A percentile compares a stretch with the other conserved stretches of the same genome.
Evolutionary conservation across 2,888 invertebrate genomes (phyloP).

Genomic region (Blomia tropicalis): DNA sequence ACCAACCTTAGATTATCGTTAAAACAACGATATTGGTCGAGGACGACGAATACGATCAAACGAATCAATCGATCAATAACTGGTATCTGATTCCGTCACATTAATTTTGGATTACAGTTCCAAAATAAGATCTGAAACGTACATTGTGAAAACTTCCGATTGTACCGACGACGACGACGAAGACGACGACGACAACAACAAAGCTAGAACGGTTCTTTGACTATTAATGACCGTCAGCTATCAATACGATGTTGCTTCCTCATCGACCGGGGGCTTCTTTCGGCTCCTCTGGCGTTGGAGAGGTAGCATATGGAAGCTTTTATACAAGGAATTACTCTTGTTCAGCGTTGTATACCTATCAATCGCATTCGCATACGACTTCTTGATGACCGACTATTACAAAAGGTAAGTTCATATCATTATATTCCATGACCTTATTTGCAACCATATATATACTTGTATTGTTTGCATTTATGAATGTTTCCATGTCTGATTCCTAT

Average conservation of each 20-base stretch:
- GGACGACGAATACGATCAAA: too few species aligned
- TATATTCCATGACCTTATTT: background rate
- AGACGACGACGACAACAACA: too few species aligned
- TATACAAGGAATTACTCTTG: slow-evolving; percentile 42
- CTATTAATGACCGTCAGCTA: slow-evolving; percentile 45
- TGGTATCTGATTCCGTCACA: too few species aligned
- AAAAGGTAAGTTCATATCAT: slow-evolving; percentile 26
- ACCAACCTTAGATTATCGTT: too few species aligned
- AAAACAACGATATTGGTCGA: too few species aligned
- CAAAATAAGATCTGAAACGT: too few species aligned
- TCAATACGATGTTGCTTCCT: slow-evolving; percentile 45
- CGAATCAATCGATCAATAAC: too few species aligned
- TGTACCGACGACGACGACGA: too few species aligned
- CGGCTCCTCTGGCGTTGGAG: slow-evolving; percentile 45
- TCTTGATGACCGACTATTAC: slow-evolving; percentile 22
- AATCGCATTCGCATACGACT: slow-evolving; percentile 25
- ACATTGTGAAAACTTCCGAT: too few species aligned
- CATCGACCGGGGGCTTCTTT: slow-evolving; percentile 45
- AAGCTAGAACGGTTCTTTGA: too few species aligned
- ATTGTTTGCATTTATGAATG: background rate
- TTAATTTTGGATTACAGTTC: too few species aligned
- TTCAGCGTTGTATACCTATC: slow-evolving; percentile 39
- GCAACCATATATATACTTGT: background rate
- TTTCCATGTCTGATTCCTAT: background rate
- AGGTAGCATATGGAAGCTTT: slow-evolving; percentile 44